Conservation (phyloP, 2,113 vertebrate genomes). For the Poeciliopsis turrubarensis region DNA sequence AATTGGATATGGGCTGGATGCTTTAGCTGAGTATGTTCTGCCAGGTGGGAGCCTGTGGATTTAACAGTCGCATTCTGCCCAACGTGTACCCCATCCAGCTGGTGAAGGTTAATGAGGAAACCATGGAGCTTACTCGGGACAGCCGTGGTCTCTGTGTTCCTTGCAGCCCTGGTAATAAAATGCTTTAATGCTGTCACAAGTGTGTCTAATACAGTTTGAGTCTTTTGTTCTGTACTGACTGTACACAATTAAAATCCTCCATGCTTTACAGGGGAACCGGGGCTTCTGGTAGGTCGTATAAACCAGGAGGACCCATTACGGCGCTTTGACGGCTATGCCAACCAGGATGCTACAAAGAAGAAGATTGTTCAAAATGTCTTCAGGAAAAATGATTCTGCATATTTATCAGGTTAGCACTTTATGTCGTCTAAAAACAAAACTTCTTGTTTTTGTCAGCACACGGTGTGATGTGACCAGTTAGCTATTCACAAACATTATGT, state of each 20-base stretch:
- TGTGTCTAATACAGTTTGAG: background rate
- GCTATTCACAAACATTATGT: too few relatives aligned
- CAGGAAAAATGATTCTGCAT: conserved; percentile 86
- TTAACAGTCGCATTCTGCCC: conserved; percentile 91
- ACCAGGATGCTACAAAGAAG: conserved; percentile 85
- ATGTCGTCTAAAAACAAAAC: background rate
- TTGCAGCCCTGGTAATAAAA: conserved; percentile 83
- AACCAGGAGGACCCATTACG: conserved; percentile 89
- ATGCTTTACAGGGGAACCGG: conserved; percentile 74
- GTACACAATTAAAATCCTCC: background rate
- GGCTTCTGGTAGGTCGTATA: conserved; percentile 88
- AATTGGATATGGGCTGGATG: background rate
- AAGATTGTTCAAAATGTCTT: conserved; percentile 88
- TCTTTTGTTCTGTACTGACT: conserved; percentile 4
- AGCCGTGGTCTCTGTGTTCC: conserved; percentile 85
- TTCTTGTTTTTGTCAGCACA: background rate
- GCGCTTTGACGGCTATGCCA: conserved; percentile 90
- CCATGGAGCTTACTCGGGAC: conserved; percentile 86
- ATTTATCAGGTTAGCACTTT: conserved; percentile 85
- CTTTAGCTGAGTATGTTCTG: background rate
- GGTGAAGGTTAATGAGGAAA: conserved; percentile 89
- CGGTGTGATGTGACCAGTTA: background rate
- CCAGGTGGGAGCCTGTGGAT: conserved; percentile 89
- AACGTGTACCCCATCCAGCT: conserved; percentile 88
- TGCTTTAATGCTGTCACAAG: background rate